A percentile compares a stretch with the other conserved stretches of the same genome.
Evolutionary conservation across 1,140 invertebrate species (phyloP).

Genomic region (Zaprionus davidi): DNA sequence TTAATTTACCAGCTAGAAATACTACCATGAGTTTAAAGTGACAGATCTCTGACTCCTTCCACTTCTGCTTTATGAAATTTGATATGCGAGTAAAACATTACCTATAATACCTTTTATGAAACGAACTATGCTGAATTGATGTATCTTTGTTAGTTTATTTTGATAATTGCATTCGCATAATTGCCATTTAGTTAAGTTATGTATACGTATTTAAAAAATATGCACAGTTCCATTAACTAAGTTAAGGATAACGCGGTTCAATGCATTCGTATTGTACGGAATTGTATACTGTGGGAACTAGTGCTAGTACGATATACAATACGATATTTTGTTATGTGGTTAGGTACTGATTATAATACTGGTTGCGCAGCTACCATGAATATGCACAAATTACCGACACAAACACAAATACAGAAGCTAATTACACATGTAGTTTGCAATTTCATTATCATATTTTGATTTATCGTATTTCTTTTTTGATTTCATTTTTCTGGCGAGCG

Average conservation of each 20-base stretch:
- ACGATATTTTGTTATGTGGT: neutral
- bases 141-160: constrained; percentile 39
- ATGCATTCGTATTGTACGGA: constrained; percentile 20
- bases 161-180: constrained; percentile 45
- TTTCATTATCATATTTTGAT: constrained; percentile 9
- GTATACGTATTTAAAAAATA: constrained; percentile 56
- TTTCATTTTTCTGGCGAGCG: constrained; percentile 51
- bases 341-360: constrained; percentile 38
- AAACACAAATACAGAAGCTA: constrained; percentile 13
- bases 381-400: constrained; percentile 11
- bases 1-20: too few species aligned
- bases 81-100: neutral
- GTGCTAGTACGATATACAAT: constrained; percentile 2
- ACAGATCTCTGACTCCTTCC: neutral
- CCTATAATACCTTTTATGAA: neutral
- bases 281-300: constrained; percentile 33
- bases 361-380: constrained; percentile 24
- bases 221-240: constrained; percentile 54
- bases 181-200: constrained; percentile 41
- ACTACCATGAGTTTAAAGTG: neutral
- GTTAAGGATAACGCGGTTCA: constrained; percentile 22
- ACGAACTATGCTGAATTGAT: neutral
- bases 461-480: constrained; percentile 19
- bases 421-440: constrained; percentile 12
- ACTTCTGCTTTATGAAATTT: neutral